A percentile compares a stretch with the other conserved stretches of the same genome.
phyloP scores from a whole-genome alignment of 2,888 invertebrate genomes.

The Rhogogaster chlorosoma region DNA sequence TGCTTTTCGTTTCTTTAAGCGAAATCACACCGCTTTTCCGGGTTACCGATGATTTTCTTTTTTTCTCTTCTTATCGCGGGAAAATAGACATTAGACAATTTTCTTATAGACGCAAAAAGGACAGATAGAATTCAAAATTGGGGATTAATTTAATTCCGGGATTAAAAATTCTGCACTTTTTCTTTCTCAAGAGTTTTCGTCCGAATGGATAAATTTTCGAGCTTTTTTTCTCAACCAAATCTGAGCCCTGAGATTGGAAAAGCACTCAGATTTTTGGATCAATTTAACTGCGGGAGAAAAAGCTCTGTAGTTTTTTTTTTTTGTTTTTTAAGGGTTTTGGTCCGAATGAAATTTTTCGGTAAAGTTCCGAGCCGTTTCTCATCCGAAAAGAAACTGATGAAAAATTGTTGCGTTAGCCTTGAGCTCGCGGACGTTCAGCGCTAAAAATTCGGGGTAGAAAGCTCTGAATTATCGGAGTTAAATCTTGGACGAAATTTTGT shows the following conservation, averaged over 20 bases:
- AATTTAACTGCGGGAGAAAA: background rate
- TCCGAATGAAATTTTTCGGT: background rate
- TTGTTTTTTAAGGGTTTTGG: background rate
- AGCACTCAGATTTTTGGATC: background rate
- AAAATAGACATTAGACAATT: too few relatives aligned
- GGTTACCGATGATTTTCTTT: background rate
- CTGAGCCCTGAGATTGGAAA: too few relatives aligned
- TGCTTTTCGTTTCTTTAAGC: conserved; percentile 47
- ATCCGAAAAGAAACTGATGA: background rate
- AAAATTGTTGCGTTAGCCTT: background rate
- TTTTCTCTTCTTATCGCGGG: too few relatives aligned
- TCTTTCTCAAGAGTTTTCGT: too few relatives aligned
- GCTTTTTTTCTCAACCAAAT: too few relatives aligned
- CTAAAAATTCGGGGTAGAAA: background rate
- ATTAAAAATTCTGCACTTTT: too few relatives aligned
- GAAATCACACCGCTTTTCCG: background rate
- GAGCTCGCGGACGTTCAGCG: background rate
- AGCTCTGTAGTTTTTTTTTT: background rate
- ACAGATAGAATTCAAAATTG: too few relatives aligned
- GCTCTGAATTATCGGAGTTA: background rate
- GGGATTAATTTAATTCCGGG: too few relatives aligned
- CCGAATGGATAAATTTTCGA: too few relatives aligned
- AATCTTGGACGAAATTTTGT: background rate
- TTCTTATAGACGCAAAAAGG: too few relatives aligned
- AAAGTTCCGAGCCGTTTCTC: background rate